phyloP scores from a whole-genome alignment of 1,140 invertebrate genomes.

The Aphaenogaster rudis region DNA sequence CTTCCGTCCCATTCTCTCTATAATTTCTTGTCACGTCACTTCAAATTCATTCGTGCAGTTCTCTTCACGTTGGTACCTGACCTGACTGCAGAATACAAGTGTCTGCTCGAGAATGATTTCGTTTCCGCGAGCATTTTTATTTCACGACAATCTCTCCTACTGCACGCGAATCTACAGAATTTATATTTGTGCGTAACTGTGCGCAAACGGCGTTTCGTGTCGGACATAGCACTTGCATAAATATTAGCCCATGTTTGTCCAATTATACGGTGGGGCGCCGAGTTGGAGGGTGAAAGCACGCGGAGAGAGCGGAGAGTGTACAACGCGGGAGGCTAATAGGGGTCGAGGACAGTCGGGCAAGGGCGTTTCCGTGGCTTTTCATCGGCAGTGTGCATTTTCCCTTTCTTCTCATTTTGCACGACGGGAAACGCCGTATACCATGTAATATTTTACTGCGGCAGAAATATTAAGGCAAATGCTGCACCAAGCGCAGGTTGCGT shows the following conservation, averaged over 20 bases:
- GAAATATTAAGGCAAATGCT: constrained; percentile 40
- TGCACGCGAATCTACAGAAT: not conserved
- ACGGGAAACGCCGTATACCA: not conserved
- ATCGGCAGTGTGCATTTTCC: constrained; percentile 26
- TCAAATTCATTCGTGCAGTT: constrained; percentile 9
- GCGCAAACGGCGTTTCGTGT: constrained; percentile 38
- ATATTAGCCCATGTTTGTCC: constrained; percentile 52
- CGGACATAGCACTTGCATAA: constrained; percentile 37
- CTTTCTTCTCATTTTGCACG: constrained; percentile 30
- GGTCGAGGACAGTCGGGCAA: constrained; percentile 40
- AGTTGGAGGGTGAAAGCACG: not conserved
- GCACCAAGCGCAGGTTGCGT: not conserved
- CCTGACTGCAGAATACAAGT: not conserved
- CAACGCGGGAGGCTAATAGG: not conserved
- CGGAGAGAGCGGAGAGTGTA: not conserved
- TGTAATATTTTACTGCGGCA: not conserved
- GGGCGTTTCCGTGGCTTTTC: constrained; percentile 32
- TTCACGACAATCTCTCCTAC: not conserved
- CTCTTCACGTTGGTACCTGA: constrained; percentile 11
- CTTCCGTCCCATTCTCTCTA: not conserved
- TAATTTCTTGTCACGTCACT: not conserved
- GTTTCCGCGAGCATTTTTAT: constrained; percentile 15
- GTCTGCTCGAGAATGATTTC: not conserved
- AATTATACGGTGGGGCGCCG: constrained; percentile 32
- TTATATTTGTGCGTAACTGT: constrained; percentile 18